These are phyloP conservation scores for Leptobrachium ailaonicum DNA, from an alignment of 2,113 vertebrate genomes.

Conservation along the genomic window DNA sequence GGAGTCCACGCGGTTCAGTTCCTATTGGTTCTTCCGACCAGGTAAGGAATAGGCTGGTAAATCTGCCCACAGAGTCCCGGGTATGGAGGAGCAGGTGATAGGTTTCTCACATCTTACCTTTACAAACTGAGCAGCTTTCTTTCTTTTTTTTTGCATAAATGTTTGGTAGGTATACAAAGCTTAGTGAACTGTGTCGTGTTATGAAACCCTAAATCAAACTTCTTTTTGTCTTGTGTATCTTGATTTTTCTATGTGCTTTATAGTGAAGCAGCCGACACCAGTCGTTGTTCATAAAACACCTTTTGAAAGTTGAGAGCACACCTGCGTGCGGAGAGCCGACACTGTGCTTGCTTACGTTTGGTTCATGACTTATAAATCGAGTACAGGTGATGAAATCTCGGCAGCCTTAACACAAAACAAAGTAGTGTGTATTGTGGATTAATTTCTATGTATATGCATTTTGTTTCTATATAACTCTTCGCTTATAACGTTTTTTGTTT, in stretches of 20 bases:
- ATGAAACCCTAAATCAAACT: constrained; percentile 98
- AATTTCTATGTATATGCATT: constrained; percentile 61
- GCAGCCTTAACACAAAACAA: constrained; percentile 89
- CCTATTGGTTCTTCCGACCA: constrained; percentile 68
- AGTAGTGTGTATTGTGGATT: constrained; percentile 97
- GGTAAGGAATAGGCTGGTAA: constrained; percentile 77
- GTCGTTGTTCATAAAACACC: constrained; percentile 99
- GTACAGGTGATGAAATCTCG: constrained; percentile 99
- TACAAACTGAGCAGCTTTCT: constrained; percentile 60
- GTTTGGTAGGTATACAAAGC: constrained; percentile 90
- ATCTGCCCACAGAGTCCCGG: constrained; percentile 71
- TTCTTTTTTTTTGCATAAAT: constrained; percentile 59
- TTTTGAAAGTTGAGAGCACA: constrained; percentile 99
- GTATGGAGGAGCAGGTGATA: constrained; percentile 64
- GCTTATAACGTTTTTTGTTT: constrained; percentile 49
- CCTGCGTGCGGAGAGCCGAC: constrained; percentile 96
- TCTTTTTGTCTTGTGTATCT: constrained; percentile 99
- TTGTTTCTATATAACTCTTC: constrained; percentile 79
- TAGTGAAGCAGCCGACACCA: constrained; percentile 99
- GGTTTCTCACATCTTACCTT: constrained; percentile 57
- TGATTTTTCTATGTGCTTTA: constrained; percentile 99
- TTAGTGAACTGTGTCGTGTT: constrained; percentile 94
- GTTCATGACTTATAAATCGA: constrained; percentile 99
- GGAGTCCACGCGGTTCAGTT: too few species aligned
- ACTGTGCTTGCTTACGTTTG: constrained; percentile 99